Conservation (phyloP, 2,888 invertebrate genomes). For the Scelioninae gen. 1 region DNA sequence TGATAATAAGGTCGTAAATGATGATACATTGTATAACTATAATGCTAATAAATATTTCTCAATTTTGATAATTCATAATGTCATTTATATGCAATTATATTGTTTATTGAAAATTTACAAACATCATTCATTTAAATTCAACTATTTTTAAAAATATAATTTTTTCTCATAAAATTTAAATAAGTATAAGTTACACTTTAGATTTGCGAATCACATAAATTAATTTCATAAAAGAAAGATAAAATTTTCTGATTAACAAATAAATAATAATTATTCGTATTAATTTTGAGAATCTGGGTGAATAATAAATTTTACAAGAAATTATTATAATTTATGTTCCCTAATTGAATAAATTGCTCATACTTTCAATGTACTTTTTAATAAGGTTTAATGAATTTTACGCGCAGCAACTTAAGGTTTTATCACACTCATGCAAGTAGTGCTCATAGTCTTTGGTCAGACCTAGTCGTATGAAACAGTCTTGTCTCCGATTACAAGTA, state of each 20-base stretch:
- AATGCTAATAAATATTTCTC: not conserved
- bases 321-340: not conserved
- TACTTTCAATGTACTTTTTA: not conserved
- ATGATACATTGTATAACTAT: too few species aligned
- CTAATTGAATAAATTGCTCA: not conserved
- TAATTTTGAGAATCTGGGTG: not conserved
- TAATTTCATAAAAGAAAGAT: too few species aligned
- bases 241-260: not conserved
- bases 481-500: not conserved
- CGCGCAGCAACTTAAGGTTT: conserved; percentile 2
- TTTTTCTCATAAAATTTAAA: too few species aligned
- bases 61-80: not conserved
- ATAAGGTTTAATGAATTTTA: conserved; percentile 5
- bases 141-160: too few species aligned
- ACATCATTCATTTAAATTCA: too few species aligned
- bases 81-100: too few species aligned
- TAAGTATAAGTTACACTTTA: too few species aligned
- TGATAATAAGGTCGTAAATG: too few species aligned
- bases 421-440: conserved; percentile 1
- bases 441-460: conserved; percentile 2
- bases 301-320: not conserved
- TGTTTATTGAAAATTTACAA: too few species aligned
- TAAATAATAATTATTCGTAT: not conserved
- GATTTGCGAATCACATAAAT: too few species aligned
- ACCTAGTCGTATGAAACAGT: not conserved